Conservation (phyloP, 2,113 vertebrate genomes). For the Mobula birostris region DNA sequence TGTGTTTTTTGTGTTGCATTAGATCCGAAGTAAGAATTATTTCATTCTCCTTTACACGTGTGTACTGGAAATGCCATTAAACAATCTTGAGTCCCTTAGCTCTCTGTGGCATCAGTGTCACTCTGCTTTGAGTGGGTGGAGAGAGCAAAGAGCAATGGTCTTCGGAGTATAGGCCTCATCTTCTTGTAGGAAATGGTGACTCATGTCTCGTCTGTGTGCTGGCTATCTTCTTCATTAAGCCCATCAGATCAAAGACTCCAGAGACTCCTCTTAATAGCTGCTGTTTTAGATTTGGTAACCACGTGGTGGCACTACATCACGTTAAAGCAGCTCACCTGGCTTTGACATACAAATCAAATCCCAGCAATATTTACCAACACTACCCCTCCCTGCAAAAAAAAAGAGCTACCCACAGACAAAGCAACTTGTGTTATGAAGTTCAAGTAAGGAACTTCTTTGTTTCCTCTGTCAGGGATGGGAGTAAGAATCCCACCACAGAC, state of each 20-base stretch:
- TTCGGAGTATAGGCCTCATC: neutral
- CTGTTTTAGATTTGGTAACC: conserved; percentile 24
- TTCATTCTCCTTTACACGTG: too few relatives aligned
- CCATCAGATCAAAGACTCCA: neutral
- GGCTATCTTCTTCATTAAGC: neutral
- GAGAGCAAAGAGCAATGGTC: neutral
- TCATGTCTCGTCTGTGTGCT: neutral
- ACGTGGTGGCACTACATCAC: conserved; percentile 34
- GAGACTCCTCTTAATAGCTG: neutral
- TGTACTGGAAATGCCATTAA: too few relatives aligned
- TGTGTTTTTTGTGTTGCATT: too few relatives aligned
- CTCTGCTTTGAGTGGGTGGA: neutral
- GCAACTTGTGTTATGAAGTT: conserved; percentile 48
- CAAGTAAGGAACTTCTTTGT: conserved; percentile 45
- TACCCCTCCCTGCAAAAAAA: conserved; percentile 44
- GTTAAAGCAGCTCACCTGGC: neutral
- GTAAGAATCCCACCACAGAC: conserved; percentile 50
- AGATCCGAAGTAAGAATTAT: too few relatives aligned
- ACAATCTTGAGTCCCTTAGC: neutral
- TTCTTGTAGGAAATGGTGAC: neutral
- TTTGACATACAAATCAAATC: neutral
- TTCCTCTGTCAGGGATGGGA: conserved; percentile 46
- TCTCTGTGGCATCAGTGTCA: neutral
- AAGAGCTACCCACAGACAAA: conserved; percentile 40
- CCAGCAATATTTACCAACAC: neutral